Evolutionary conservation across 1,140 invertebrate genomes (phyloP).

Genomic region (Heliothis virescens): DNA sequence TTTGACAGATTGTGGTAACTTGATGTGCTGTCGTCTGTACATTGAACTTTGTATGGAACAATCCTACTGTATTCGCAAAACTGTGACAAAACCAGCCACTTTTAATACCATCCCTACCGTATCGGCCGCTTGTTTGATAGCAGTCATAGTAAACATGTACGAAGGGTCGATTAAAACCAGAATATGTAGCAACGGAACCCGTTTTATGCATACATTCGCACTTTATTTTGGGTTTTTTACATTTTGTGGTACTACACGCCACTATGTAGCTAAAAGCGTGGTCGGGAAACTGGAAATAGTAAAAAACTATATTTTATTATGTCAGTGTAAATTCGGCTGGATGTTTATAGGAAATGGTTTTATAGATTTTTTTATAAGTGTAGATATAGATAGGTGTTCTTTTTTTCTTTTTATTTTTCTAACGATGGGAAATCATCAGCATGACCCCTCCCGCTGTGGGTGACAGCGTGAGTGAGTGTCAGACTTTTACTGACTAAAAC

Average conservation of each 20-base stretch:
- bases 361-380: too few relatives aligned
- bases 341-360: too few relatives aligned
- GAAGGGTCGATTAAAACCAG: constrained; percentile 19
- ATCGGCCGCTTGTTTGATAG: constrained; percentile 18
- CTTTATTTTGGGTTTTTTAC: not conserved
- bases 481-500: too few relatives aligned
- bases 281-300: not conserved
- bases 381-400: too few relatives aligned
- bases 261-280: not conserved
- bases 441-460: too few relatives aligned
- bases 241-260: not conserved
- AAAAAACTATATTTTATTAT: not conserved
- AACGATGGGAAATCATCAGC: too few relatives aligned
- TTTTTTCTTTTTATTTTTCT: too few relatives aligned
- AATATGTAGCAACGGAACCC: not conserved
- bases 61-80: not conserved
- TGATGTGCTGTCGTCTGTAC: not conserved
- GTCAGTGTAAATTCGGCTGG: not conserved
- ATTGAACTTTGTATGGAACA: not conserved
- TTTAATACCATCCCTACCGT: constrained; percentile 17
- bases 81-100: not conserved
- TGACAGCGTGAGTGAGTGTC: too few relatives aligned
- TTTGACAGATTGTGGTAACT: too few relatives aligned
- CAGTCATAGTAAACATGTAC: constrained; percentile 1
- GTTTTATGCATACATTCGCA: not conserved